Conservation (phyloP, 2,888 invertebrate genomes). For the Isoperla grammatica region DNA sequence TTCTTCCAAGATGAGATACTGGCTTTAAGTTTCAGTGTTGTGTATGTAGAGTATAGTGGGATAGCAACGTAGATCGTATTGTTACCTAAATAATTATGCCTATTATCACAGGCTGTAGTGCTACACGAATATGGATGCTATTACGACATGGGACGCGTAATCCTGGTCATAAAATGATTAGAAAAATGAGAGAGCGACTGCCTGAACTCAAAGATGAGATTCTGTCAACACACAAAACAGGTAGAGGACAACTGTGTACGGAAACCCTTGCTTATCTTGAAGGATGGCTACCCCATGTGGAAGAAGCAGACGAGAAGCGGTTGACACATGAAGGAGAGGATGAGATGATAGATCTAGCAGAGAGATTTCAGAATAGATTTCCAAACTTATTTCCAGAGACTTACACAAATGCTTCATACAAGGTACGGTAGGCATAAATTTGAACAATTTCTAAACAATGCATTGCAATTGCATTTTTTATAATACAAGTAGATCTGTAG, state of each 20-base stretch:
- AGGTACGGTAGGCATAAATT: slow-evolving; percentile 42
- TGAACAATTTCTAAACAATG: too few species aligned
- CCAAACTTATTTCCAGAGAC: slow-evolving; percentile 55
- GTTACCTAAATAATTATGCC: too few species aligned
- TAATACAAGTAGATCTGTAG: too few species aligned
- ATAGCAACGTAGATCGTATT: too few species aligned
- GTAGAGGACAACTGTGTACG: slow-evolving; percentile 48
- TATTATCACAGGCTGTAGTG: slow-evolving; percentile 58
- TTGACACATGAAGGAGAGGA: slow-evolving; percentile 68
- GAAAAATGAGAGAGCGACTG: slow-evolving; percentile 49
- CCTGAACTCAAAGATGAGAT: slow-evolving; percentile 51
- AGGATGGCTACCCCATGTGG: slow-evolving; percentile 55
- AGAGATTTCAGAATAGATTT: slow-evolving; percentile 67
- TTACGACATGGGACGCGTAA: slow-evolving; percentile 73
- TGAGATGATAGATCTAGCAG: slow-evolving; percentile 66
- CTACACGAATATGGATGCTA: slow-evolving; percentile 66
- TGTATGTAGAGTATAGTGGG: too few species aligned
- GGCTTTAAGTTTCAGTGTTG: too few species aligned
- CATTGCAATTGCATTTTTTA: too few species aligned
- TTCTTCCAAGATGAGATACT: too few species aligned
- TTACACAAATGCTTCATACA: slow-evolving; percentile 56
- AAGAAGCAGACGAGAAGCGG: slow-evolving; percentile 51
- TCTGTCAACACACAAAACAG: slow-evolving; percentile 46
- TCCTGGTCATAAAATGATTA: slow-evolving; percentile 56
- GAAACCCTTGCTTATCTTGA: slow-evolving; percentile 47